Evolutionary conservation across 2,888 invertebrate species (phyloP).

Genomic region (Drosophila silvestris): DNA sequence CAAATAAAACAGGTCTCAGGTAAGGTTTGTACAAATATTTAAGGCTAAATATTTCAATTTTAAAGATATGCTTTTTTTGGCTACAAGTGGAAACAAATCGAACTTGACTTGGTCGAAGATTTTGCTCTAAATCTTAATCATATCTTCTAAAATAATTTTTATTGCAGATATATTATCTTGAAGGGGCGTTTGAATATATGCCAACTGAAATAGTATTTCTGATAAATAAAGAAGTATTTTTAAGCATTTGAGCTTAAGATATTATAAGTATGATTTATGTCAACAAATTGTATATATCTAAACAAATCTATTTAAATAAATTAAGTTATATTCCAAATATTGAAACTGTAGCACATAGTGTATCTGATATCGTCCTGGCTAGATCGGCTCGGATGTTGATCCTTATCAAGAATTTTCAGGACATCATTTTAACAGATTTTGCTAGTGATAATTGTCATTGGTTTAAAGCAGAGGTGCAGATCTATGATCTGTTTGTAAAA

Average conservation of each 20-base stretch:
- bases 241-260: neutral
- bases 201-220: neutral
- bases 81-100: neutral
- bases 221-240: neutral
- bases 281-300: neutral
- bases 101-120: neutral
- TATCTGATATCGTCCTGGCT: neutral
- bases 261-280: neutral
- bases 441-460: neutral
- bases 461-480: too few relatives aligned
- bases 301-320: neutral
- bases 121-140: neutral
- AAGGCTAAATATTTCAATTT: neutral
- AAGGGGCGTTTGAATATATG: neutral
- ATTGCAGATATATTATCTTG: neutral
- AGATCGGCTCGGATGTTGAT: neutral
- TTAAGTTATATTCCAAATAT: neutral
- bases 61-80: neutral
- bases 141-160: neutral
- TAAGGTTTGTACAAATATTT: neutral
- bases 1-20: slow-evolving; percentile 21
- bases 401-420: too few relatives aligned
- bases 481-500: neutral
- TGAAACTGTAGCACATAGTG: neutral
- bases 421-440: neutral